Percentiles rank a stretch among this genome's conserved stretches.
Conservation (phyloP, 2,888 invertebrate species). For the Odiellus spinosus region DNA sequence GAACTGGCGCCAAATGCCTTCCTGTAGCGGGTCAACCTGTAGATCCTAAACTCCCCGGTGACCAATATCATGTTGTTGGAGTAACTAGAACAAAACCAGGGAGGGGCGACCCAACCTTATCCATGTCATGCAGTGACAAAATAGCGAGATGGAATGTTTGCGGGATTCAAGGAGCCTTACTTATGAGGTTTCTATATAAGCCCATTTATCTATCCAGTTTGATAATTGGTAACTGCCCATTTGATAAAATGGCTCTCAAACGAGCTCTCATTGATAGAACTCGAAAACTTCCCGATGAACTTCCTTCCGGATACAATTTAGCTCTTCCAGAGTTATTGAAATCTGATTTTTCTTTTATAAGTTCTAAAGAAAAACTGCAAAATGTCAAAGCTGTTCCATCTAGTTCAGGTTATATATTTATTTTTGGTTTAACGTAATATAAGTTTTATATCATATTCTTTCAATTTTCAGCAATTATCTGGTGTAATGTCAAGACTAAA, state of each 20-base stretch:
- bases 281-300: constrained; percentile 9
- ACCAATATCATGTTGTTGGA: constrained; percentile 49
- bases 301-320: constrained; percentile 22
- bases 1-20: constrained; percentile 83
- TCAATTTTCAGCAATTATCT: constrained; percentile 45
- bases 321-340: constrained; percentile 22
- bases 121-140: constrained; percentile 89
- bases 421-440: not conserved
- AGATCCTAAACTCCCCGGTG: constrained; percentile 43
- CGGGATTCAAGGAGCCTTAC: constrained; percentile 64
- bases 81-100: constrained; percentile 73
- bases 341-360: constrained; percentile 19
- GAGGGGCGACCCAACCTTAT: constrained; percentile 68
- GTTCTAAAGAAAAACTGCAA: constrained; percentile 21
- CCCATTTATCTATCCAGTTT: constrained; percentile 54
- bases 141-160: constrained; percentile 71
- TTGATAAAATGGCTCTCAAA: constrained; percentile 41
- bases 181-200: constrained; percentile 46
- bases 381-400: constrained; percentile 9
- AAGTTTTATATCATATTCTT: too few species aligned
- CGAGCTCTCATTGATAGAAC: constrained; percentile 36
- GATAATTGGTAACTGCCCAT: constrained; percentile 50
- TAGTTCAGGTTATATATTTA: constrained; percentile 8
- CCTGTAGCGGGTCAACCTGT: constrained; percentile 30
- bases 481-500: constrained; percentile 33